Percentiles rank a stretch among this genome's conserved stretches.
Evolutionary conservation across 2,113 vertebrate genomes (phyloP).

Genomic region (Saccopteryx leptura): DNA sequence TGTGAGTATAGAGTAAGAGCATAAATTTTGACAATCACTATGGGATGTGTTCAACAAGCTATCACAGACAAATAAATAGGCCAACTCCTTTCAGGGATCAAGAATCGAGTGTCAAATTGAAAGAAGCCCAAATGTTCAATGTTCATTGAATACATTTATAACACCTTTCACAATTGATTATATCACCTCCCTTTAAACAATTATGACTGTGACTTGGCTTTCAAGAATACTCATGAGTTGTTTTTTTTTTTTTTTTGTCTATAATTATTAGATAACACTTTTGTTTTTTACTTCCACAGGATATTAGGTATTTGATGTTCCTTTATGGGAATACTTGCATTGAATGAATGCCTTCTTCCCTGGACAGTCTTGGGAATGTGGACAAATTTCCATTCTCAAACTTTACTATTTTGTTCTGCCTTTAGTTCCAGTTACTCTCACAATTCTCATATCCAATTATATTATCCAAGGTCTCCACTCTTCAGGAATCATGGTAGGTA

Average conservation of each 20-base stretch:
- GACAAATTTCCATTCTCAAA: background rate
- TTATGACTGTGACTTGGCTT: background rate
- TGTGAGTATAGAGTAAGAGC: background rate
- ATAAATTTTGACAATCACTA: background rate
- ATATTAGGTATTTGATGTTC: background rate
- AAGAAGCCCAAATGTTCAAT: background rate
- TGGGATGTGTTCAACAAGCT: background rate
- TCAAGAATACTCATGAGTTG: background rate
- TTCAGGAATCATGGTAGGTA: background rate
- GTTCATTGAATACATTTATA: background rate
- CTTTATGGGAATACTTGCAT: background rate
- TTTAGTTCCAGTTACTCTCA: background rate
- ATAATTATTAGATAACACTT: background rate
- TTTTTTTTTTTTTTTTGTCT: background rate
- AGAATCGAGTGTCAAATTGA: background rate
- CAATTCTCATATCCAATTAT: background rate
- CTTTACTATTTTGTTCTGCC: background rate
- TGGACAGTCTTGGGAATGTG: constrained; percentile 16
- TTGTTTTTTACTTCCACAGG: background rate
- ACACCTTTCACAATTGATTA: background rate
- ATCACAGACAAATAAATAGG: background rate
- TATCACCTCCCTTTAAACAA: background rate
- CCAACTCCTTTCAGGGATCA: background rate
- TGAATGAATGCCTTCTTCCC: background rate
- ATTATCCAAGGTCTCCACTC: background rate